Evolutionary conservation across 2,797 vertebrate genomes (phyloP).

Genomic region (Tokudaia muenninki): DNA sequence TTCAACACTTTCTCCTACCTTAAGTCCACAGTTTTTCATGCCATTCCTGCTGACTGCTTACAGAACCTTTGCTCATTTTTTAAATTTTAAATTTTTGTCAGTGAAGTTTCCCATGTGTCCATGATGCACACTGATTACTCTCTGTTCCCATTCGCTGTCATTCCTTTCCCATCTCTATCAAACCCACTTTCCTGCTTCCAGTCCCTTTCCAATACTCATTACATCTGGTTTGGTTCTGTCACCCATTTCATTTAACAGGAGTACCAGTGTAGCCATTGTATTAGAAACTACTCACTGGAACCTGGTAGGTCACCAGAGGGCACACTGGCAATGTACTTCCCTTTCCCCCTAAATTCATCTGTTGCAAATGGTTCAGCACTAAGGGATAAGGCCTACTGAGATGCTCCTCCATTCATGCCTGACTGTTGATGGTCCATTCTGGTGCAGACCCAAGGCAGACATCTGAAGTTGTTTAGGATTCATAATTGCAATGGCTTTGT

Average conservation of each 20-base stretch:
- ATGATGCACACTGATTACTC: not conserved
- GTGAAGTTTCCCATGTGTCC: not conserved
- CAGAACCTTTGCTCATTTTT: slow-evolving; percentile 12
- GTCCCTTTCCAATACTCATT: not conserved
- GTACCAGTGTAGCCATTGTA: not conserved
- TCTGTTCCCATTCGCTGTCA: no score
- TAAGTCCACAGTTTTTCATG: not conserved
- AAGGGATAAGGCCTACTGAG: not conserved
- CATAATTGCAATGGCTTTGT: not conserved
- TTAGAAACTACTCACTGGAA: not conserved
- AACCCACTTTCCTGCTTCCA: not conserved
- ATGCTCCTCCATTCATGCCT: not conserved
- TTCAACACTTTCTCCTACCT: slow-evolving; percentile 12
- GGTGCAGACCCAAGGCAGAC: not conserved
- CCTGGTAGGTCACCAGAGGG: not conserved
- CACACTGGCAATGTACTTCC: not conserved
- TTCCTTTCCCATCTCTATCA: not conserved
- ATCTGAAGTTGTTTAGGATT: not conserved
- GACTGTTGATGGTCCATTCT: not conserved
- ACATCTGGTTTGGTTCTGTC: not conserved
- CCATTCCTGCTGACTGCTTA: not conserved
- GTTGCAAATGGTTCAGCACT: not conserved
- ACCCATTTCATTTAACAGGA: not conserved
- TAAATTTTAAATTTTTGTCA: not conserved
- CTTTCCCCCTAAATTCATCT: not conserved